A percentile compares a stretch with the other conserved stretches of the same genome.
Evolutionary conservation across 2,797 vertebrate species (phyloP).

Genomic region (Neosilurus hyrtlii): DNA sequence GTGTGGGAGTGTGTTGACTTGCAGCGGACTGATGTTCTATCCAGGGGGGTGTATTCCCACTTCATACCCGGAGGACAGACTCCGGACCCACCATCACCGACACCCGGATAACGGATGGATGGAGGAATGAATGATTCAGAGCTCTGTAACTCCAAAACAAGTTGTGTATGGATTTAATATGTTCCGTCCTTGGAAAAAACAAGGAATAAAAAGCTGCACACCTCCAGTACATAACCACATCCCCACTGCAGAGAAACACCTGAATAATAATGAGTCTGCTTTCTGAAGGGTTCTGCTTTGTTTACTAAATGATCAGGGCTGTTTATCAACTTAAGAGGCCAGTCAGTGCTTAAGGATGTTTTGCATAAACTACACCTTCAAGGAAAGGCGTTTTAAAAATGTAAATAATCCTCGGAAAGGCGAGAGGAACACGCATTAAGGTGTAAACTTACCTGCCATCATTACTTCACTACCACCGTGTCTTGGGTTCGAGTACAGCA

Average conservation of each 20-base stretch:
- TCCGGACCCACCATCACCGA: not conserved
- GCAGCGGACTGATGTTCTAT: not conserved
- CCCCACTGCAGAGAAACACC: not conserved
- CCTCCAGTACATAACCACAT: not conserved
- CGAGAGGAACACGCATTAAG: too few relatives aligned
- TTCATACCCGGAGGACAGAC: not conserved
- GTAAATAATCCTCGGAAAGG: not conserved
- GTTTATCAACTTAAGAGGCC: not conserved
- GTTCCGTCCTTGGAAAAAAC: not conserved
- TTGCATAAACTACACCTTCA: not conserved
- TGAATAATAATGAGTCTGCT: not conserved
- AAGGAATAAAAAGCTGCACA: not conserved
- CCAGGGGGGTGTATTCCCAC: not conserved
- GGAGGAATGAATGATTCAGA: not conserved
- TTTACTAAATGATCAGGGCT: not conserved
- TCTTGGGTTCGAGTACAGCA: not conserved
- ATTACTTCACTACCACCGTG: not conserved
- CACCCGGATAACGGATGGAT: not conserved
- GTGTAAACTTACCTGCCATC: constrained; percentile 49
- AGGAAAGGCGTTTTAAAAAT: not conserved
- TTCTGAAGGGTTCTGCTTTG: not conserved
- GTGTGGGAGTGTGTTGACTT: not conserved
- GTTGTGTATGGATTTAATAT: not conserved
- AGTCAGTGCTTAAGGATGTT: not conserved
- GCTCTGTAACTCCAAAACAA: not conserved